Evolutionary conservation across 1,140 invertebrate species (phyloP), one percentile per base, ranked within the genome.

Genomic region (Drosophila asahinai): DNA sequence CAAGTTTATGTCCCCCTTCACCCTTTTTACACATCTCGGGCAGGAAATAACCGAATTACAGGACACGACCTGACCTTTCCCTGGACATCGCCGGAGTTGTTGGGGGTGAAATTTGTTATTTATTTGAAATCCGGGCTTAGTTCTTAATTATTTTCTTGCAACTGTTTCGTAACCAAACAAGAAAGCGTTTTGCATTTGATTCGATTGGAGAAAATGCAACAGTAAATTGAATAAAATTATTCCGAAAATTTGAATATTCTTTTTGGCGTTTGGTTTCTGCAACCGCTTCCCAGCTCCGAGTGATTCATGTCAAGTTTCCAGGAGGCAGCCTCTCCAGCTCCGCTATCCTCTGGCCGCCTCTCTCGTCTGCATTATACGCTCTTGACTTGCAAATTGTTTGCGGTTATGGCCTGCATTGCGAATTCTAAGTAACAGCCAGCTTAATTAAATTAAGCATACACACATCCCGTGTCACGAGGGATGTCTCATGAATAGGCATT

Each of bases 381-480:
- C 83, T 87, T 84, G 81, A 89, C 68, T 84, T 84, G 86, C 81
- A 89, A 90, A 87, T 87, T 83, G 68, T 84, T 80, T 86, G 70
- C 77, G 55, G 67, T 77, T 74, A 83, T 74, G 82, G 61, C 72
- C 68, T 66, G 65, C 81, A 60, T 64, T 83, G 82, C 79, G 74
- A 52, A 61, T 77, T 66, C 67, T 82, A 86, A 86, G 83, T 86
- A 86, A 83, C 84, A 90, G 64, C 42, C 57, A 72, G 81, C 81
- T 90, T 89, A 89, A 89, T 89, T 90, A 80, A 89, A 89, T 89
- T 90, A 90, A 81, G 67, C 61, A 61, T 72, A 67, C 57, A 71
- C 54, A 83, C 54, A 80, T 51, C 54, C 49, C 65, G 30, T 45
- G 30, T 45, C 43, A 58, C 40, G 57, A 12, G 63, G 40, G 51